Conservation (phyloP, 2,797 vertebrate genomes). For the Trachops cirrhosus region DNA sequence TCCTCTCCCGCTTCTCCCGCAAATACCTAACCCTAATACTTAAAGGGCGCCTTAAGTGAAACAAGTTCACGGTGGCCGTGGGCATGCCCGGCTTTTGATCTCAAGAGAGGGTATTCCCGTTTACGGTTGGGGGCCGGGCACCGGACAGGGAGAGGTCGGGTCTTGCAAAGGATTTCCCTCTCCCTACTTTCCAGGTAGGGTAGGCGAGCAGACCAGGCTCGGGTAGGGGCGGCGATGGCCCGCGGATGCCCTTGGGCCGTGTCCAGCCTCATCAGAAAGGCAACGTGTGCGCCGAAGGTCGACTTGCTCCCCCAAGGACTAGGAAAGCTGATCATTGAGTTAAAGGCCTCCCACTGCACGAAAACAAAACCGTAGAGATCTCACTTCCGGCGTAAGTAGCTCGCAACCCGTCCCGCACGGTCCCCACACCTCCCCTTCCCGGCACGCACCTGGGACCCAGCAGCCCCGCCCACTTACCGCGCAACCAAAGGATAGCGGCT, state of each 20-base stretch:
- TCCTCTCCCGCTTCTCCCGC: background rate
- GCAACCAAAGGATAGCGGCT: background rate
- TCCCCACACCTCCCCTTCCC: fast-evolving
- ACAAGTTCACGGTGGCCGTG: background rate
- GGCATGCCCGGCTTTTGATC: background rate
- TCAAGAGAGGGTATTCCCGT: background rate
- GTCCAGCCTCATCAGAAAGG: background rate
- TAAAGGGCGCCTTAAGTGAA: background rate
- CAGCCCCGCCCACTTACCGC: background rate
- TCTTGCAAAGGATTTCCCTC: no score
- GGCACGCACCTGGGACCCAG: background rate
- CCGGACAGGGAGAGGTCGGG: background rate
- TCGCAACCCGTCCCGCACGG: fast-evolving
- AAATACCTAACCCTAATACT: background rate
- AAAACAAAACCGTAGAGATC: background rate
- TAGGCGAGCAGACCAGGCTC: no score
- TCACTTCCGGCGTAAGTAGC: background rate
- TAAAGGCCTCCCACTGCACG: background rate
- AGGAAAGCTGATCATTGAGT: background rate
- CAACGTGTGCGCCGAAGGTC: background rate
- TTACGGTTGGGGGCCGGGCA: background rate
- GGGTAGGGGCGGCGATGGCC: background rate
- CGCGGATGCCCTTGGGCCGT: background rate
- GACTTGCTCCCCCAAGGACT: background rate
- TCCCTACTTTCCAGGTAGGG: background rate